Evolutionary conservation across 1,140 invertebrate genomes (phyloP), one percentile per base, ranked within the genome.

Genomic region (Tribolium madens): DNA sequence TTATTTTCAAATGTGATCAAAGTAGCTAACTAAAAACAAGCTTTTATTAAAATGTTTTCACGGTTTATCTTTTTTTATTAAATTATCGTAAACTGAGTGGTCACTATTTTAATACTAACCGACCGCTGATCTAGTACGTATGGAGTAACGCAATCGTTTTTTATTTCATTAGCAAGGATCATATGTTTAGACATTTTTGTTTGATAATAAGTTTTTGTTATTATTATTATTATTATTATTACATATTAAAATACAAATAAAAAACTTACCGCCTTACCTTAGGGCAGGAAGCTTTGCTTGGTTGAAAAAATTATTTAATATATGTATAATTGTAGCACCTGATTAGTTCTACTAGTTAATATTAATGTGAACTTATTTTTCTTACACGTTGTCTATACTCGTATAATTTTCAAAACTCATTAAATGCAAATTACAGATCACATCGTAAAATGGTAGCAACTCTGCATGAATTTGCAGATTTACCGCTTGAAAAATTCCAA

Each of bases 1-100:
- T 64, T 64, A 33, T 64, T 64, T 64, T 33, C 26, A 64, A 64
- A 33, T 64, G 12, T 14, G 21, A 64, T 64, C 57, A 64, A 64
- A 64, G 57, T 14, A 14, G 3, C 10, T 26, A 26, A 26, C 21
- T 26, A 5, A 26, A 26, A 26, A 26, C 17, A 10, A 6, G 21
- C 7, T 42, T 4, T 42, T 42, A 42, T 42, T 42, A 42, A 42
- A 9, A 42, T 42, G 5, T 26, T 26, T 4, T 42, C 36, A 42
- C 36, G 36, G 36, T 42, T 42, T 42, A 42, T n/a, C n/a, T 42
- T 42, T 42, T 31, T 42, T 42, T 42, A 42, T 42, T 10, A 42
- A 42, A 9, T 10, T 42, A 10, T 42, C 9, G n/a, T 42, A 42
- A 42, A 42, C 36, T 9, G 9, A 10, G 6, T 42, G 36, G n/a